phyloP scores from a whole-genome alignment of 2,888 invertebrate genomes.

The Drosophila demipolita region DNA sequence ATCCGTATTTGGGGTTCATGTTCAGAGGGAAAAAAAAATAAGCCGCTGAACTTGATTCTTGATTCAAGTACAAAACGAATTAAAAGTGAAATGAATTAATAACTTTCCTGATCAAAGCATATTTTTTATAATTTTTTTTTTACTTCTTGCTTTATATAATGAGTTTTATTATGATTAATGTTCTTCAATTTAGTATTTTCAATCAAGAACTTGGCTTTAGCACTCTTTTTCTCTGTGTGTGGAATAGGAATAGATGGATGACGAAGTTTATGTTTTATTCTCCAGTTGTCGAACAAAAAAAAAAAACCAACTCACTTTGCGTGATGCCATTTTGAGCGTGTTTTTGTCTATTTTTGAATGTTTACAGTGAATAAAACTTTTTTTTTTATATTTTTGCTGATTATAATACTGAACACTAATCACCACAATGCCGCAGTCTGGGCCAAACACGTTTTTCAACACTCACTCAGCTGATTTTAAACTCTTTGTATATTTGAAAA shows the following conservation, averaged over 20 bases:
- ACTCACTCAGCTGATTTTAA: conserved; percentile 10
- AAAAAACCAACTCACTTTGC: conserved; percentile 73
- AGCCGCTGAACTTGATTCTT: not conserved
- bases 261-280: not conserved
- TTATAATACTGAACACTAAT: conserved; percentile 64
- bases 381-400: conserved; percentile 1
- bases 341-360: conserved; percentile 26
- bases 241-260: conserved; percentile 25
- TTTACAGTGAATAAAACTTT: conserved; percentile 44
- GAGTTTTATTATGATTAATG: not conserved
- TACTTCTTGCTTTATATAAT: not conserved
- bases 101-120: not conserved
- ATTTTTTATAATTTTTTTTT: not conserved
- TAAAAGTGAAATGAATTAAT: not conserved
- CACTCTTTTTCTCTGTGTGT: not conserved
- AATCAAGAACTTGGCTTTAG: not conserved
- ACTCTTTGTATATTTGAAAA: conserved; percentile 41
- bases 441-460: conserved; percentile 43
- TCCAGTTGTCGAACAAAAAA: not conserved
- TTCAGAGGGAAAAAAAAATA: not conserved
- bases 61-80: not conserved
- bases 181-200: not conserved
- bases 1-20: not conserved
- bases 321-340: conserved; percentile 71
- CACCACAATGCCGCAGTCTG: conserved; percentile 49